phyloP scores from a whole-genome alignment of 1,140 invertebrate species.

The Saccostrea glomerata region DNA sequence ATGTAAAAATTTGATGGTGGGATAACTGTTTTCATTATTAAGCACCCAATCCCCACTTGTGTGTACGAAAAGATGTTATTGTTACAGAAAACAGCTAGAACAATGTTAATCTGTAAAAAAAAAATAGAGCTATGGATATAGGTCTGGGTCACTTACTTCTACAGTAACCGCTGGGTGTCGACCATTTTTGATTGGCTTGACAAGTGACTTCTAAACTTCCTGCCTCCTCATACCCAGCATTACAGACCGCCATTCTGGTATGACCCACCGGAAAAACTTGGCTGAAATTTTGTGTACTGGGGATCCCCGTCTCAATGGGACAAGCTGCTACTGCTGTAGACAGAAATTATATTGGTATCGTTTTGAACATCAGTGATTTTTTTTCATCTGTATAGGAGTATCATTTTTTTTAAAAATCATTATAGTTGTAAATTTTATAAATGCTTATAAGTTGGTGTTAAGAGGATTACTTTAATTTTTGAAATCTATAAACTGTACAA shows the following conservation, averaged over 20 bases:
- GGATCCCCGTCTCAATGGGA: slow-evolving; percentile 4
- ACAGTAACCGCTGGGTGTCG: slow-evolving; percentile 81
- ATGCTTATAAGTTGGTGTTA: too few relatives aligned
- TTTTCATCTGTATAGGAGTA: too few relatives aligned
- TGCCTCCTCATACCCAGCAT: slow-evolving; percentile 77
- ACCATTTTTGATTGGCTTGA: slow-evolving; percentile 81
- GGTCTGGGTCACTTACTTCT: slow-evolving; percentile 76
- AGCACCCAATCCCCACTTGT: too few relatives aligned
- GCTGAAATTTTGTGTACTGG: slow-evolving; percentile 47
- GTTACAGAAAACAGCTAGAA: too few relatives aligned
- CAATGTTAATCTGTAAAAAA: not conserved
- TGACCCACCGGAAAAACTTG: slow-evolving; percentile 62
- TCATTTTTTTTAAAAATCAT: too few relatives aligned
- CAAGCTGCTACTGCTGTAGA: not conserved
- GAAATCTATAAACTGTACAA: not conserved
- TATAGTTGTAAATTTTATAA: too few relatives aligned
- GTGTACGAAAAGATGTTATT: too few relatives aligned
- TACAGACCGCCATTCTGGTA: slow-evolving; percentile 69
- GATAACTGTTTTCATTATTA: too few relatives aligned
- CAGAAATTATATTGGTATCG: slow-evolving; percentile 46
- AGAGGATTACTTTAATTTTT: too few relatives aligned
- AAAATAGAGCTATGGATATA: not conserved
- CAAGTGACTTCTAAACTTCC: slow-evolving; percentile 81
- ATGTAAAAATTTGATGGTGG: too few relatives aligned
- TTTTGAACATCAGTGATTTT: too few relatives aligned